Evolutionary conservation across 2,797 vertebrate species (phyloP).

Genomic region (Sebastes kiyomatsui): DNA sequence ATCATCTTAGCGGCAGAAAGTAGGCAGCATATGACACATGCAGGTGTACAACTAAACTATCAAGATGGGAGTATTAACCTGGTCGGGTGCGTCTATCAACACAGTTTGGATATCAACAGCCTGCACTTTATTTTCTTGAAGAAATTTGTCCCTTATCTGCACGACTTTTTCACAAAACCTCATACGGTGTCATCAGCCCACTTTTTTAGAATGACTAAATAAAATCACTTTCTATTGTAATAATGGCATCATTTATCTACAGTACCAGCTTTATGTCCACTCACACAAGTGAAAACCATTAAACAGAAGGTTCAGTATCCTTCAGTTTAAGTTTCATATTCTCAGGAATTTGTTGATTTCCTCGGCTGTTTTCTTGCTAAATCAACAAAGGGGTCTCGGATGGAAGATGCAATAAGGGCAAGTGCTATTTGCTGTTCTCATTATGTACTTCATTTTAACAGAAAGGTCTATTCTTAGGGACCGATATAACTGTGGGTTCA

Average conservation of each 20-base stretch:
- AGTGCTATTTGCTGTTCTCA: not conserved
- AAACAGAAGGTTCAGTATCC: not conserved
- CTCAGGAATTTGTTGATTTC: not conserved
- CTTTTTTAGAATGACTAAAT: not conserved
- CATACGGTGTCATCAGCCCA: not conserved
- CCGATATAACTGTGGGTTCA: not conserved
- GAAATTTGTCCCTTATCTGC: not conserved
- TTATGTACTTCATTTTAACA: not conserved
- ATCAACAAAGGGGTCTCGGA: not conserved
- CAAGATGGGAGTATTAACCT: too few relatives aligned
- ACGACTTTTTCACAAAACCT: not conserved
- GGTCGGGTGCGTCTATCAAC: not conserved
- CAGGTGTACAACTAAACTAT: not conserved
- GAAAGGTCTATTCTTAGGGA: not conserved
- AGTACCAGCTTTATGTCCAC: not conserved
- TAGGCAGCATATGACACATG: not conserved
- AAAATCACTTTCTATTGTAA: not conserved
- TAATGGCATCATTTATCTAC: not conserved
- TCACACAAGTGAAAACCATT: not conserved
- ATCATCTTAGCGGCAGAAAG: not conserved
- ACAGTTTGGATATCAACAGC: not conserved
- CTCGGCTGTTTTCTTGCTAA: not conserved
- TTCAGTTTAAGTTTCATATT: not conserved
- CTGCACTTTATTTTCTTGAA: not conserved
- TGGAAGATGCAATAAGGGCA: not conserved